Conservation (phyloP, 2,888 invertebrate species). For the Microctonus hyperodae region DNA sequence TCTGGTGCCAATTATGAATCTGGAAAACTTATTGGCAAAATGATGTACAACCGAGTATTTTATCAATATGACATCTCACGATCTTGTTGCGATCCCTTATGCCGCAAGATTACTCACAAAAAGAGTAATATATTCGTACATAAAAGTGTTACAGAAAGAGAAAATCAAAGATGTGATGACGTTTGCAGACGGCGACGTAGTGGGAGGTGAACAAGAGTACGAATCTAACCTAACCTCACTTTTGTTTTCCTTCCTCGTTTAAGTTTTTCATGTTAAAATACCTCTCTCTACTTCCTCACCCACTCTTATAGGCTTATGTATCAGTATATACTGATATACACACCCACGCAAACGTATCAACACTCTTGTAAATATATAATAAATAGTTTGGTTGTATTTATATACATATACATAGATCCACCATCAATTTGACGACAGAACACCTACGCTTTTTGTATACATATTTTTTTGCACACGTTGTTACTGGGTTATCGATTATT, state of each 20-base stretch:
- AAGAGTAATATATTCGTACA: neutral
- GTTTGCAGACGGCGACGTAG: neutral
- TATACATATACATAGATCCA: neutral
- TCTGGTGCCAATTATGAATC: neutral
- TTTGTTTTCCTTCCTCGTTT: neutral
- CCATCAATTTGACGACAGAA: neutral
- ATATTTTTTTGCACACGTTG: no score
- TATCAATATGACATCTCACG: neutral
- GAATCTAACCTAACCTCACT: constrained; percentile 11
- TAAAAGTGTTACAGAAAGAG: neutral
- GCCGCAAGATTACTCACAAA: no score
- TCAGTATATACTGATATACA: neutral
- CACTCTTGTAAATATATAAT: neutral
- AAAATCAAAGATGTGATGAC: constrained; percentile 2
- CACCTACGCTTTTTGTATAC: neutral
- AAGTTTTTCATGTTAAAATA: neutral
- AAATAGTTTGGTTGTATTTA: neutral
- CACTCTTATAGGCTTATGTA: neutral
- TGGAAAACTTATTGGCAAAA: neutral
- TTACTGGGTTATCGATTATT: neutral
- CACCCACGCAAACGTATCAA: neutral
- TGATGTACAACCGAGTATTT: neutral
- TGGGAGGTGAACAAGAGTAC: neutral
- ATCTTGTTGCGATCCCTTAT: neutral
- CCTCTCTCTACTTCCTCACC: neutral